Evolutionary conservation across 2,797 vertebrate species (phyloP), one percentile per base, ranked within the genome.

Genomic region (Pelochelys cantorii): DNA sequence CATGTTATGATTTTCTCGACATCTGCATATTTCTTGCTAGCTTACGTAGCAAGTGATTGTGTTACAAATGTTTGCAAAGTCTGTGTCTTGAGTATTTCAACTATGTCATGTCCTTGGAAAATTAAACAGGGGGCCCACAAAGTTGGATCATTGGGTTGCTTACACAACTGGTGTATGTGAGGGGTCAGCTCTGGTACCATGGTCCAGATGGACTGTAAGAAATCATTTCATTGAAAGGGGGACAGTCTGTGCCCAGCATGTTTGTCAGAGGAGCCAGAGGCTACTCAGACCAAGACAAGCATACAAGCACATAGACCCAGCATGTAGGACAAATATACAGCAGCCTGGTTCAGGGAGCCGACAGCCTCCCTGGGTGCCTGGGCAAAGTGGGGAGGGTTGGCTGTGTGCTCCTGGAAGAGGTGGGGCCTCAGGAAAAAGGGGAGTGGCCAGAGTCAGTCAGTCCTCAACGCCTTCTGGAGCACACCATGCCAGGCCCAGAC

Each of bases 71-170:
- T 68, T 29, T 85, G 14, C 15, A 88, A 59, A 91, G 55, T 13
- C 68, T 55, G 7, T 37, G 18, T 34, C 2, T 77, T 68, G 14
- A 0, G 0, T 13, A 31, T 54, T 29, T 75, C 62, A 75, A n/a
- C 29, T 77, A 18, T 57, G 5, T 11, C 31, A 7, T 11, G 6
- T 18, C 20, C n/a, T 11, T 55, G 23, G 62, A 4, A 25, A 82
- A 48, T 84, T 89, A 92, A 29, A 9, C 10, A 22, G 1, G 14
- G 7, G 22, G 29, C 9, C 53, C 25, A 65, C 87, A 80, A 86
- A 2, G 2, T 53, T 1, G 12, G 62, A n/a, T 7, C 57, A 25
- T 11, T 59, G 57, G 25, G 57, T n/a, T n/a, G 62, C 62, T 65
- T 65, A n/a, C 17, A 7, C 62, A 65, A 65, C 31, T n/a, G 14